Evolutionary conservation across 2,888 invertebrate genomes (phyloP).

Genomic region (Heteropelma amictum): DNA sequence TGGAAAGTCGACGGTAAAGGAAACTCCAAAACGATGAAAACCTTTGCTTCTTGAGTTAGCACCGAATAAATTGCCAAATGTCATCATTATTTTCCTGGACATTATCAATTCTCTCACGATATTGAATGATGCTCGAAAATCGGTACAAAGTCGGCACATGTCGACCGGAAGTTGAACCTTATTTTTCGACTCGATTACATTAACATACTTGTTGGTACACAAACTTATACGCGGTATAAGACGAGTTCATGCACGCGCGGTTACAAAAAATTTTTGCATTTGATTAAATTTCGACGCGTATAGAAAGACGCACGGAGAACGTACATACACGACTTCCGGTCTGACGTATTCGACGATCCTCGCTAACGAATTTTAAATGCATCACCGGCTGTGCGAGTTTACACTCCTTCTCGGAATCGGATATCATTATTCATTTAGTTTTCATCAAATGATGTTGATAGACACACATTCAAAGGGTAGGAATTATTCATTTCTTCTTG

Average conservation of each 20-base stretch:
- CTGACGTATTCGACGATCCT: slow-evolving; percentile 19
- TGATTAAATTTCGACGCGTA: slow-evolving; percentile 30
- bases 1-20: too few relatives aligned
- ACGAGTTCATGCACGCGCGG: too few relatives aligned
- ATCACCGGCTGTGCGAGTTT: slow-evolving; percentile 17
- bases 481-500: slow-evolving; percentile 33
- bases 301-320: not conserved
- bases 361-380: slow-evolving; percentile 51
- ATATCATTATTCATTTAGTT: slow-evolving; percentile 15
- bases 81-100: too few relatives aligned
- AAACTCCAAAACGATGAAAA: too few relatives aligned
- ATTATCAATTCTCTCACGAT: too few relatives aligned
- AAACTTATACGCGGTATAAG: not conserved
- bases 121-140: too few relatives aligned
- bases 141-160: too few relatives aligned
- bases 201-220: too few relatives aligned
- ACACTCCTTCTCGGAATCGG: slow-evolving; percentile 33
- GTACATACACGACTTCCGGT: slow-evolving; percentile 44
- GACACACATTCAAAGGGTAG: not conserved
- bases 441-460: not conserved
- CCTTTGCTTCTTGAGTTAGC: too few relatives aligned
- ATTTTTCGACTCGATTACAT: too few relatives aligned
- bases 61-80: too few relatives aligned
- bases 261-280: slow-evolving; percentile 4
- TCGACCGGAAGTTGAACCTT: too few relatives aligned